Conservation (phyloP, 2,888 invertebrate species). For the Acronicta leporina region DNA sequence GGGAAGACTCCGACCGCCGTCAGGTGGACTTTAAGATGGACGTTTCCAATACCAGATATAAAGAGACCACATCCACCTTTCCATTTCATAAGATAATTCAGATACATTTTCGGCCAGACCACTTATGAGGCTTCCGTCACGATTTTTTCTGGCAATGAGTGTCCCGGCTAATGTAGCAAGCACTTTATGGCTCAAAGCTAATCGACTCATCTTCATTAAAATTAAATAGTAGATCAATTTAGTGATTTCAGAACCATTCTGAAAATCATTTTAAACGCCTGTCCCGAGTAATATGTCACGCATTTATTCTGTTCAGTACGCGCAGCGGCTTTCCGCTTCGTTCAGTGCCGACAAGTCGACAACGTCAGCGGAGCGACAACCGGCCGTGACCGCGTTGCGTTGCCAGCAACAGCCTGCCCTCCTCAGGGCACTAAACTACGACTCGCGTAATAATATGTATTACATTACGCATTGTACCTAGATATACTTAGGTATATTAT, state of each 20-base stretch:
- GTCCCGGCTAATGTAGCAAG: too few species aligned
- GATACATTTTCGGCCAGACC: too few species aligned
- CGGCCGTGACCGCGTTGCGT: conserved; percentile 82
- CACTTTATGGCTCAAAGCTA: too few species aligned
- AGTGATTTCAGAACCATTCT: neutral
- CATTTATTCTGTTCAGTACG: conserved; percentile 31
- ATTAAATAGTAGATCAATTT: too few species aligned
- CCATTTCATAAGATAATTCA: too few species aligned
- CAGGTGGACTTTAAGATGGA: too few species aligned
- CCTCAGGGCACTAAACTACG: conserved; percentile 62
- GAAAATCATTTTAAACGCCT: conserved; percentile 1
- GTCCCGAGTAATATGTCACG: conserved; percentile 5
- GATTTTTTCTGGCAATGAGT: too few species aligned
- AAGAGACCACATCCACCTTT: too few species aligned
- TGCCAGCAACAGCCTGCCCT: conserved; percentile 62
- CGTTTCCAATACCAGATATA: too few species aligned
- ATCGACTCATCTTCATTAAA: too few species aligned
- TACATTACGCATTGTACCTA: conserved; percentile 39
- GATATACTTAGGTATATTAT: conserved; percentile 26
- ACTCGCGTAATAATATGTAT: conserved; percentile 64
- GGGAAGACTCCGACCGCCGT: too few species aligned
- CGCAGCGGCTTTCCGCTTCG: conserved; percentile 32
- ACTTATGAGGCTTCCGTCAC: too few species aligned
- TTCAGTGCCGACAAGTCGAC: conserved; percentile 53
- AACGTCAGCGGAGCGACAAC: conserved; percentile 72